phyloP scores from a whole-genome alignment of 2,797 vertebrate species.

The Naso thynnoides region DNA sequence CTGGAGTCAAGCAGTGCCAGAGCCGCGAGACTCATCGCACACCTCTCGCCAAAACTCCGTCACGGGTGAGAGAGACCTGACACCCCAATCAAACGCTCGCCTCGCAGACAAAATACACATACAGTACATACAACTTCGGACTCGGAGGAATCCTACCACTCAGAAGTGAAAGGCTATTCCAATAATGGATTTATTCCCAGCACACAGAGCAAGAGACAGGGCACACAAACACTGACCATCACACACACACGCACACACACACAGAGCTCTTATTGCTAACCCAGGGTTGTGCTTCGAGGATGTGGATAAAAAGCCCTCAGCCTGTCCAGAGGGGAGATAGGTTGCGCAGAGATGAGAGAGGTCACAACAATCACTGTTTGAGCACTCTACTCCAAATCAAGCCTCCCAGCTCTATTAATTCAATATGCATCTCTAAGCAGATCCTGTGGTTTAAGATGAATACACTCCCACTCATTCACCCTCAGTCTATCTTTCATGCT shows the following conservation, averaged over 20 bases:
- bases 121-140: conserved; percentile 20
- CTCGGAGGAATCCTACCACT: conserved; percentile 46
- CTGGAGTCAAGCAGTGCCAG: conserved; percentile 79
- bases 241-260: conserved; percentile 31
- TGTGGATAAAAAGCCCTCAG: conserved; percentile 50
- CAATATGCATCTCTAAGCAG: conserved; percentile 65
- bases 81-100: conserved; percentile 61
- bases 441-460: conserved; percentile 58
- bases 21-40: conserved; percentile 69
- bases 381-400: conserved; percentile 64
- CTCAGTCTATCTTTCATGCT: conserved; percentile 50
- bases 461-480: conserved; percentile 60
- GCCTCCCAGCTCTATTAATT: conserved; percentile 66
- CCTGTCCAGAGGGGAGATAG: conserved; percentile 47
- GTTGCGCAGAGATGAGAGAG: conserved; percentile 60
- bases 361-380: conserved; percentile 60
- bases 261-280: conserved; percentile 59
- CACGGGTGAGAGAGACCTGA: conserved; percentile 60
- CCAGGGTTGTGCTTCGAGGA: conserved; percentile 63
- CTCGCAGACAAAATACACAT: conserved; percentile 51
- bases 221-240: conserved; percentile 35
- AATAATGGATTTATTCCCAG: conserved; percentile 71
- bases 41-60: conserved; percentile 66
- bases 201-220: conserved; percentile 41
- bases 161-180: conserved; percentile 67